A percentile compares a stretch with the other conserved stretches of the same genome.
These are phyloP conservation scores for Leptopilina boulardi DNA, from an alignment of 1,140 invertebrate genomes.

Conservation along the genomic window DNA sequence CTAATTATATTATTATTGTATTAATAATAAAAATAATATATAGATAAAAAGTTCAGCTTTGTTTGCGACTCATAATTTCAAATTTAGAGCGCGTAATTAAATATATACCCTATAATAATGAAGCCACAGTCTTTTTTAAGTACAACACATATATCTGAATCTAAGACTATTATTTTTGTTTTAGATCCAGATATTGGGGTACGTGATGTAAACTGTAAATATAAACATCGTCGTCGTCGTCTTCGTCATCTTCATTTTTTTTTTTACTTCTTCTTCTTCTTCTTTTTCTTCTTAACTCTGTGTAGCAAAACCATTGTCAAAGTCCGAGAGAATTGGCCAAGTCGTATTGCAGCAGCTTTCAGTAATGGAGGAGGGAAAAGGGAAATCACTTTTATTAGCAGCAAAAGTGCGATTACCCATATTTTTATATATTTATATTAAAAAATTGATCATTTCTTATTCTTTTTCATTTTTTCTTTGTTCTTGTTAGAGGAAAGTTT, in stretches of 20 bases:
- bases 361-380: conserved; percentile 63
- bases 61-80: not conserved
- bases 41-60: not conserved
- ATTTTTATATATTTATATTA: too few relatives aligned
- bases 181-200: conserved; percentile 20
- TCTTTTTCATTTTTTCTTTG: conserved; percentile 20
- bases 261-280: conserved; percentile 35
- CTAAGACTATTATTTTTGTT: not conserved
- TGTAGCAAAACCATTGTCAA: conserved; percentile 65
- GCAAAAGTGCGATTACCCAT: too few relatives aligned
- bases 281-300: conserved; percentile 40
- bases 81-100: conserved; percentile 17
- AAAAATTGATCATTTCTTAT: too few relatives aligned
- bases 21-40: not conserved
- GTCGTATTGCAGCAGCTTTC: conserved; percentile 66
- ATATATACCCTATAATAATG: conserved; percentile 6
- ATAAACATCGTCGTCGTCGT: conserved; percentile 35
- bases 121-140: conserved; percentile 28
- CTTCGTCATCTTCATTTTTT: conserved; percentile 36
- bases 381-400: too few relatives aligned
- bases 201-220: conserved; percentile 24
- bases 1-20: not conserved
- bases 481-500: conserved; percentile 66
- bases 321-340: conserved; percentile 67
- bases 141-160: conserved; percentile 16